phyloP scores from a whole-genome alignment of 2,888 invertebrate genomes.

The Norana najaformis region DNA sequence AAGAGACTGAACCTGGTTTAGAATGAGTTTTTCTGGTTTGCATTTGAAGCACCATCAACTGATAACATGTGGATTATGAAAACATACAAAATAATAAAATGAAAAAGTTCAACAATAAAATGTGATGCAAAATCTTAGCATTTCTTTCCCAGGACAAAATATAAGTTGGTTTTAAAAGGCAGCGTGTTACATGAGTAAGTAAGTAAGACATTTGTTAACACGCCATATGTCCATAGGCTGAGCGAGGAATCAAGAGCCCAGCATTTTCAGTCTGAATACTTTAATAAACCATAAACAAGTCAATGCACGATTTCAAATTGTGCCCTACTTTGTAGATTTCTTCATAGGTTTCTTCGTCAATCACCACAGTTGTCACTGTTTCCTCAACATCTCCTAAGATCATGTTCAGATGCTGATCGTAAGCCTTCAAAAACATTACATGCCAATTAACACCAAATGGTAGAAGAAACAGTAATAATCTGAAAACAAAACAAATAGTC shows the following conservation, averaged over 20 bases:
- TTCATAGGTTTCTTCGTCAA: constrained; percentile 97
- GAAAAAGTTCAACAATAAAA: too few relatives aligned
- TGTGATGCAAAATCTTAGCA: not conserved
- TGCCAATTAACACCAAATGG: not conserved
- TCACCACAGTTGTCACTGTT: constrained; percentile 89
- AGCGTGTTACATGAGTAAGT: too few relatives aligned
- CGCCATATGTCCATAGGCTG: too few relatives aligned
- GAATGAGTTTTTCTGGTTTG: too few relatives aligned
- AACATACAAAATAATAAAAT: too few relatives aligned
- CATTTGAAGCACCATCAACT: not conserved
- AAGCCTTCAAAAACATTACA: constrained; percentile 74
- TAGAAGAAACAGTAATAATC: not conserved
- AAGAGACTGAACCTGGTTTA: too few relatives aligned
- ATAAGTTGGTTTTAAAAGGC: too few relatives aligned
- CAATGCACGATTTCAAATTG: not conserved
- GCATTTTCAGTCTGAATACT: too few relatives aligned
- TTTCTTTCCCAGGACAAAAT: not conserved
- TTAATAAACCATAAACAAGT: too few relatives aligned
- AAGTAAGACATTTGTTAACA: too few relatives aligned
- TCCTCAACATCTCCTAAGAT: constrained; percentile 96
- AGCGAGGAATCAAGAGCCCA: too few relatives aligned
- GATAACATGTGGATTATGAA: too few relatives aligned
- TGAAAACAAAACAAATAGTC: not conserved
- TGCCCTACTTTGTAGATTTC: constrained; percentile 82
- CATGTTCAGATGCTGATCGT: constrained; percentile 99